A percentile compares a stretch with the other conserved stretches of the same genome.
These are phyloP conservation scores for Eulacestoma nigropectus DNA, from an alignment of 2,113 vertebrate species.

Conservation along the genomic window DNA sequence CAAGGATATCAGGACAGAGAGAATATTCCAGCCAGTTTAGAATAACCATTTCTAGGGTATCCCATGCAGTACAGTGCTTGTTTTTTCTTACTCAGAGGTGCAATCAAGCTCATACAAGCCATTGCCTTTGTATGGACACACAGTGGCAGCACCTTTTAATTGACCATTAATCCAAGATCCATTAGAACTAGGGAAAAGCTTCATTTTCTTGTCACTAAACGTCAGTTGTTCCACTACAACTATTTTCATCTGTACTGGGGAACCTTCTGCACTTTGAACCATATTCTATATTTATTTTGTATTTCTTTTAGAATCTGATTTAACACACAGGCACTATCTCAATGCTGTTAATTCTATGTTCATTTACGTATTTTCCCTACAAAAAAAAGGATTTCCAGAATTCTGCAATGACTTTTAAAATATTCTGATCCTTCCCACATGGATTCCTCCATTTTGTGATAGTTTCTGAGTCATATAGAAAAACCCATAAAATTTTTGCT, in stretches of 20 bases:
- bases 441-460: not conserved
- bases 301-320: not conserved
- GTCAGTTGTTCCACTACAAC: not conserved
- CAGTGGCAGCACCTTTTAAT: not conserved
- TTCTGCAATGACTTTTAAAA: not conserved
- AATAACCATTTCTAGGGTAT: not conserved
- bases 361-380: not conserved
- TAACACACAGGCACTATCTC: not conserved
- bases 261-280: not conserved
- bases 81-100: not conserved
- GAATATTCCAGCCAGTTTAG: not conserved
- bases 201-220: not conserved
- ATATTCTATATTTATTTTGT: fast-evolving
- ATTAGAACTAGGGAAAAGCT: not conserved
- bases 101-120: not conserved
- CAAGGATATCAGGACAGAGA: not conserved
- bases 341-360: fast-evolving
- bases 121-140: not conserved
- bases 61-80: not conserved
- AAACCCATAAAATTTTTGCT: not conserved
- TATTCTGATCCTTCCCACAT: not conserved
- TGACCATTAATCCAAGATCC: not conserved
- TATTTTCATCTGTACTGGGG: not conserved
- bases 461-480: not conserved
- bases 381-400: not conserved